A percentile compares a stretch with the other conserved stretches of the same genome.
Evolutionary conservation across 2,888 invertebrate genomes (phyloP).

Genomic region (Hydrotaea cyrtoneurina): DNA sequence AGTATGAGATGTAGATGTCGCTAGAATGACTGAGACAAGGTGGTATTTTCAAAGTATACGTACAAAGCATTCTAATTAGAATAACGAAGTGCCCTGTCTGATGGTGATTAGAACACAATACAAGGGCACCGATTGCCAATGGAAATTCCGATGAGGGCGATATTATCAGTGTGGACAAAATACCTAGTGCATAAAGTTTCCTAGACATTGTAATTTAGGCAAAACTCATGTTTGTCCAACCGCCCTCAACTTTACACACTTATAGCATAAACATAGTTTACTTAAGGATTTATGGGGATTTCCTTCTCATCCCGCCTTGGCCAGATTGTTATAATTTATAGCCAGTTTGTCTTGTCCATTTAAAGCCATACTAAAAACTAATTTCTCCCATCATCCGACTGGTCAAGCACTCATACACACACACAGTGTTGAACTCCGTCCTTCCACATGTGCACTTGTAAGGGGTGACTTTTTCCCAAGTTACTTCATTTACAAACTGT

Average conservation of each 20-base stretch:
- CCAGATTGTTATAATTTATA: conserved; percentile 49
- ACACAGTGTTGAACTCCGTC: not conserved
- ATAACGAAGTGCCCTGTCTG: conserved; percentile 72
- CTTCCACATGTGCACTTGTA: not conserved
- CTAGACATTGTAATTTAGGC: not conserved
- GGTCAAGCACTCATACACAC: conserved; percentile 36
- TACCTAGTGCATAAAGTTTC: not conserved
- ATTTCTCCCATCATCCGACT: conserved; percentile 36
- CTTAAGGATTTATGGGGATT: conserved; percentile 80
- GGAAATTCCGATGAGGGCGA: conserved; percentile 14
- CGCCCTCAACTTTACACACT: conserved; percentile 1
- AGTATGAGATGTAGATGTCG: conserved; percentile 48
- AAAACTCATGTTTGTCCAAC: not conserved
- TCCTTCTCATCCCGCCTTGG: not conserved
- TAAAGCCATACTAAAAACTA: conserved; percentile 47
- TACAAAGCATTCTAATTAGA: conserved; percentile 68
- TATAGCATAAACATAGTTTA: conserved; percentile 75
- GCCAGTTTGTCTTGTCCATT: conserved; percentile 6
- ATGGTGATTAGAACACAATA: conserved; percentile 46
- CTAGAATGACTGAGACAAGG: not conserved
- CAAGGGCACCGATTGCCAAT: conserved; percentile 4
- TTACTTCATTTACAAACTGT: conserved; percentile 37
- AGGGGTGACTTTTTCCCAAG: not conserved
- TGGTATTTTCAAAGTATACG: not conserved
- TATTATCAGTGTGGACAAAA: not conserved